These are phyloP conservation scores for Tetramorium parvispinum DNA, from an alignment of 1,140 invertebrate species.

Conservation along the genomic window DNA sequence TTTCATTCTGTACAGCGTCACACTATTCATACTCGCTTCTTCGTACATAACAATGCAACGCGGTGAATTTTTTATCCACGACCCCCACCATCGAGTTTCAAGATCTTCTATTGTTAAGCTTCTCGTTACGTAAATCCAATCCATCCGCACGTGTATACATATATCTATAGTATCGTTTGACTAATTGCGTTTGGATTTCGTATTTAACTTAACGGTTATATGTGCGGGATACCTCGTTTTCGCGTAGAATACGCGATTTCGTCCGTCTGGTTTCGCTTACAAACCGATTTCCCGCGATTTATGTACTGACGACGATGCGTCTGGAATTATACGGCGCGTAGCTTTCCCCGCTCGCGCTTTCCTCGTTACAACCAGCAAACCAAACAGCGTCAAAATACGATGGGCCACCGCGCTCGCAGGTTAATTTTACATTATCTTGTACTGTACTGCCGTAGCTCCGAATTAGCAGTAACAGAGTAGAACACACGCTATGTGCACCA, in stretches of 20 bases:
- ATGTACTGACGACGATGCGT: conserved; percentile 23
- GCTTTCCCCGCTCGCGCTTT: neutral
- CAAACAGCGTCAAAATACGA: conserved; percentile 56
- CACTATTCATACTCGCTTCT: neutral
- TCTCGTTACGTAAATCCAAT: neutral
- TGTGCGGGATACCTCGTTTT: neutral
- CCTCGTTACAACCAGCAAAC: conserved; percentile 37
- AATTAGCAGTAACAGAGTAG: conserved; percentile 57
- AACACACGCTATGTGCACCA: conserved; percentile 32
- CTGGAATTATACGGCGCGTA: conserved; percentile 18
- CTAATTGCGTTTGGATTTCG: neutral
- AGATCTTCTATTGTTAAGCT: neutral
- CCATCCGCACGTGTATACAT: neutral
- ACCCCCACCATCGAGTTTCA: neutral
- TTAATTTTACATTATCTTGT: conserved; percentile 61
- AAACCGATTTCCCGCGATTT: conserved; percentile 12
- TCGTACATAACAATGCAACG: neutral
- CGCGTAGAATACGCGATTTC: neutral
- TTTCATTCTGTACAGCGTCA: neutral
- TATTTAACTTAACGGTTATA: conserved; percentile 9
- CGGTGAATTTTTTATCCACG: neutral
- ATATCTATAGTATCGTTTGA: neutral
- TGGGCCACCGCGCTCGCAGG: neutral
- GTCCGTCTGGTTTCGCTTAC: neutral
- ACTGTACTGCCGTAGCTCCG: conserved; percentile 37